Percentiles rank a stretch among this genome's conserved stretches.
Evolutionary conservation across 2,888 invertebrate genomes (phyloP).

Genomic region (Tinea pellionella): DNA sequence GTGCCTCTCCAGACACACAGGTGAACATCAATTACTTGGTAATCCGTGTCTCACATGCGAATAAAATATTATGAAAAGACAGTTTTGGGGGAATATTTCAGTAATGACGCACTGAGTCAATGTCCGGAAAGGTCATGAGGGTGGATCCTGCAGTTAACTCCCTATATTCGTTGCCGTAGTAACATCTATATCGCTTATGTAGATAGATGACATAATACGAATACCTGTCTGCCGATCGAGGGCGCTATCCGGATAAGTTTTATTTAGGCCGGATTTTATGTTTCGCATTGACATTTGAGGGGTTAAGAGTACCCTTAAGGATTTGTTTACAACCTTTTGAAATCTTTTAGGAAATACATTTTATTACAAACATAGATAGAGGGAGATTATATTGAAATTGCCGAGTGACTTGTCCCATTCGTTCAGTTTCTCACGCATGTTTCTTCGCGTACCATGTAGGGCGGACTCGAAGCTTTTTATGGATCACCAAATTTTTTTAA

Average conservation of each 20-base stretch:
- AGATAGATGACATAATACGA: conserved; percentile 43
- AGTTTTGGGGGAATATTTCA: neutral
- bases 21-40: neutral
- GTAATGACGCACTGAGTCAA: neutral
- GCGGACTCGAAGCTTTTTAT: too few species aligned
- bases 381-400: neutral
- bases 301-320: neutral
- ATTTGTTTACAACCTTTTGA: neutral
- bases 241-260: conserved; percentile 38
- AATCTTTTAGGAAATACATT: neutral
- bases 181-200: conserved; percentile 34
- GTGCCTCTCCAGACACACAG: conserved; percentile 21
- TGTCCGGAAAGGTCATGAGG: conserved; percentile 9
- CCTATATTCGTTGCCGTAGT: conserved; percentile 25
- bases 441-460: too few species aligned
- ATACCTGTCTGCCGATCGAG: conserved; percentile 29
- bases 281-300: conserved; percentile 22
- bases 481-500: too few species aligned
- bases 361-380: neutral
- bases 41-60: neutral
- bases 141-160: conserved; percentile 21
- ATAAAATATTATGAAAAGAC: neutral
- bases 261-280: conserved; percentile 31
- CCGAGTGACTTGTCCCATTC: too few species aligned
- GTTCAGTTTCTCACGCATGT: too few species aligned